phyloP scores from a whole-genome alignment of 2,113 vertebrate genomes.

The Sinocyclocheilus maitianheensis region DNA sequence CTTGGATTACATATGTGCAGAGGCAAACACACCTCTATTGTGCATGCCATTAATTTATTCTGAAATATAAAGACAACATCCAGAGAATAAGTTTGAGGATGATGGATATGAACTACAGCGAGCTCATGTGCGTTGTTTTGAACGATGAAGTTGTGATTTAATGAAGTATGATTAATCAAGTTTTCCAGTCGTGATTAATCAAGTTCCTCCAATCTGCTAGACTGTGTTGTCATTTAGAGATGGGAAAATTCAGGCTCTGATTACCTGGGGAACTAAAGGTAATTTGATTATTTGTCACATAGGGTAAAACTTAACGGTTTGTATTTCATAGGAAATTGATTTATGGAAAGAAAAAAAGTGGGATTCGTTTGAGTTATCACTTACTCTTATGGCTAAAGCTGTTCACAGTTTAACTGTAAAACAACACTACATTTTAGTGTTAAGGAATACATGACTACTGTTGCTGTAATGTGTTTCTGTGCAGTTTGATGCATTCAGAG shows the following conservation, averaged over 20 bases:
- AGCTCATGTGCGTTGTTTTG: neutral
- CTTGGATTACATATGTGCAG: neutral
- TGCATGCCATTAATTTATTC: neutral
- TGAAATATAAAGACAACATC: constrained; percentile 1
- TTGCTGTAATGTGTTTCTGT: neutral
- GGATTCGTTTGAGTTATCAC: neutral
- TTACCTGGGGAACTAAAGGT: constrained; percentile 13
- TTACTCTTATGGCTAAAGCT: neutral
- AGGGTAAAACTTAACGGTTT: neutral
- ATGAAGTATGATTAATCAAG: constrained; percentile 14
- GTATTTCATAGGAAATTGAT: neutral
- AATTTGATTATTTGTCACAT: constrained; percentile 10
- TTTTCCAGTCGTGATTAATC: constrained; percentile 1
- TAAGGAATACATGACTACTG: too few species aligned
- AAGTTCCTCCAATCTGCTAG: constrained; percentile 14
- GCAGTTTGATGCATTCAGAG: neutral
- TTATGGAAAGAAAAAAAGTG: neutral
- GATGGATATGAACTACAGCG: neutral
- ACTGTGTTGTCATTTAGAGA: neutral
- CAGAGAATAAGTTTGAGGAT: neutral
- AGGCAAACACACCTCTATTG: neutral
- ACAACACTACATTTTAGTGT: neutral
- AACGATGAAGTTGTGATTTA: constrained; percentile 9
- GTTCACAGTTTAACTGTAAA: neutral
- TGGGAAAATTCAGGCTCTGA: neutral